A percentile compares a stretch with the other conserved stretches of the same genome.
phyloP scores from a whole-genome alignment of 2,113 vertebrate genomes.

The Hippolais icterina region DNA sequence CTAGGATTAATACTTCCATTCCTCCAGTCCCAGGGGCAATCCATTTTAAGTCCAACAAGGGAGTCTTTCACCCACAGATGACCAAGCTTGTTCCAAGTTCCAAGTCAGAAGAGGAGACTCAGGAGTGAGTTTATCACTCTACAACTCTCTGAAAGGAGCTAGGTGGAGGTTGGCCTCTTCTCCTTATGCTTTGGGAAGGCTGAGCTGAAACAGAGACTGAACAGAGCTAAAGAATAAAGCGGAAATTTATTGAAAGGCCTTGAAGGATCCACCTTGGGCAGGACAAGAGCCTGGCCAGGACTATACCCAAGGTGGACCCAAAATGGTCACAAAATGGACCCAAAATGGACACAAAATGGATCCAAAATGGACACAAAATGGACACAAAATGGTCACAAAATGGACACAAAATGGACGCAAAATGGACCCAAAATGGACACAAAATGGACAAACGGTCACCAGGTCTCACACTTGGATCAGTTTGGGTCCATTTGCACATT shows the following conservation, averaged over 20 bases:
- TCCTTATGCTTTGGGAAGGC: background rate
- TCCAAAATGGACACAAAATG: too few species aligned
- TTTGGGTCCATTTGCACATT: too few species aligned
- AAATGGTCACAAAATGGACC: too few species aligned
- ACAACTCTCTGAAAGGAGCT: background rate
- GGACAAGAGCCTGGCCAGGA: background rate
- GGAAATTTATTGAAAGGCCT: background rate
- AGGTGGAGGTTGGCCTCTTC: background rate
- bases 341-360: too few species aligned
- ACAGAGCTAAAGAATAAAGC: background rate
- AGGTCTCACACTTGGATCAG: too few species aligned
- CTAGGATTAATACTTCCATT: background rate
- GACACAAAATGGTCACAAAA: too few species aligned
- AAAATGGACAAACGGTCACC: too few species aligned
- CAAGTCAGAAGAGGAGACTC: too few species aligned
- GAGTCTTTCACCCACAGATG: background rate
- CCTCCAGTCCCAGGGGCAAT: too few species aligned
- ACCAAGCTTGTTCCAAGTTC: background rate
- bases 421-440: too few species aligned
- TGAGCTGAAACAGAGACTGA: background rate
- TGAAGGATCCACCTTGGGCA: background rate
- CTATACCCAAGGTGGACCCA: background rate
- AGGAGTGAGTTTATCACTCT: background rate
- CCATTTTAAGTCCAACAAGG: fast-evolving
- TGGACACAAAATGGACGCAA: too few species aligned